These are phyloP conservation scores for Fragum fragum DNA, from an alignment of 2,888 invertebrate genomes.

Conservation along the genomic window DNA sequence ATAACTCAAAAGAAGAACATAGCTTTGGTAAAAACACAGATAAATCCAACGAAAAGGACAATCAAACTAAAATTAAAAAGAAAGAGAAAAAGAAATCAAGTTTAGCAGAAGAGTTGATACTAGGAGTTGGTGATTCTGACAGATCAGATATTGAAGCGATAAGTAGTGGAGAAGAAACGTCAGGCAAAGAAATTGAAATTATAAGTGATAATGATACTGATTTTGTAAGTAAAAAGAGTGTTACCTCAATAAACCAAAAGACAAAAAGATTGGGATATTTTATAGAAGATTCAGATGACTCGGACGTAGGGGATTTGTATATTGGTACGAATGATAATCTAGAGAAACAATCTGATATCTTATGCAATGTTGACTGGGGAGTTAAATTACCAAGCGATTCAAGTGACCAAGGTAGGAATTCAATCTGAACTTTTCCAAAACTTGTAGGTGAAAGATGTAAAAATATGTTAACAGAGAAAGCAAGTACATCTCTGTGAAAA, in stretches of 20 bases:
- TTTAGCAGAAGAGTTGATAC: background rate
- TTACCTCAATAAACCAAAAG: background rate
- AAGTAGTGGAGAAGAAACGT: background rate
- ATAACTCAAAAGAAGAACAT: background rate
- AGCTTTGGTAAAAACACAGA: background rate
- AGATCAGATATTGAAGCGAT: background rate
- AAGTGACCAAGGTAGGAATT: background rate
- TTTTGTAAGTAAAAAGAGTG: background rate
- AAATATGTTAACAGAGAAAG: too few species aligned
- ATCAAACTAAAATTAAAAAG: background rate
- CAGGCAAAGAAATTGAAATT: background rate
- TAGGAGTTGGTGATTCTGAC: background rate
- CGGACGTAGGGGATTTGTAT: background rate
- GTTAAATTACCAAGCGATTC: background rate
- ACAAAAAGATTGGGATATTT: background rate
- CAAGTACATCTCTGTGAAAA: too few species aligned
- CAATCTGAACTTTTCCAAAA: too few species aligned
- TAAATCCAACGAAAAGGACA: background rate
- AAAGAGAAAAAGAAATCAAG: background rate
- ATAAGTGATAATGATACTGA: conserved; percentile 15
- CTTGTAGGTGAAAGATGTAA: too few species aligned
- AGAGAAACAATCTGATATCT: background rate
- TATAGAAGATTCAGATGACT: background rate
- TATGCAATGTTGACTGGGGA: background rate
- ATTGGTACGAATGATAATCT: background rate